A percentile compares a stretch with the other conserved stretches of the same genome.
phyloP scores from a whole-genome alignment of 1,140 invertebrate genomes.

The Pomacea maculata region DNA sequence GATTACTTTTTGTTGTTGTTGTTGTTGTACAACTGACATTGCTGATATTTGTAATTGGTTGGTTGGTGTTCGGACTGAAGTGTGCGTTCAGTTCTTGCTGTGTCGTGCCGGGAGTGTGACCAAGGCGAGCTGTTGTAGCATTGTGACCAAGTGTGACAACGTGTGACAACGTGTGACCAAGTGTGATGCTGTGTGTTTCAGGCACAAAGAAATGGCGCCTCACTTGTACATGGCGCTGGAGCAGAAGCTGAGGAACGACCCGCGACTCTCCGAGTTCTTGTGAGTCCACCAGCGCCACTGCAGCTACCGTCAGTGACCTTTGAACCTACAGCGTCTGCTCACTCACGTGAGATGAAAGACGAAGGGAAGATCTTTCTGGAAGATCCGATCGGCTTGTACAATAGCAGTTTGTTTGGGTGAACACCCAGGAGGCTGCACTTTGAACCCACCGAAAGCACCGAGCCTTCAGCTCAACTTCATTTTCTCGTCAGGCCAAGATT shows the following conservation, averaged over 20 bases:
- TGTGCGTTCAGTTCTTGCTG: no score
- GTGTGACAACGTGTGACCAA: no score
- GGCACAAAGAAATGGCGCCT: slow-evolving; percentile 66
- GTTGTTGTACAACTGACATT: no score
- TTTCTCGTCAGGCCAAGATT: no score
- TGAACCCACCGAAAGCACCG: background rate
- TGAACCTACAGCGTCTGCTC: background rate
- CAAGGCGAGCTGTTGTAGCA: no score
- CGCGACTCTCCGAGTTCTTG: slow-evolving; percentile 61
- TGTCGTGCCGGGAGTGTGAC: no score
- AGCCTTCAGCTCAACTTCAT: background rate
- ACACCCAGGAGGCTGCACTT: background rate
- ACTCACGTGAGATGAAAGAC: background rate
- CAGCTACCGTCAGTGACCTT: background rate
- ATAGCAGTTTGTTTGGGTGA: background rate
- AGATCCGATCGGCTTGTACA: background rate
- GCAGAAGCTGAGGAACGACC: slow-evolving; percentile 59
- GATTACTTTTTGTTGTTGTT: no score
- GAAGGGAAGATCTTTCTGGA: background rate
- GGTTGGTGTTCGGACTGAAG: no score
- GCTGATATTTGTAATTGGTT: no score
- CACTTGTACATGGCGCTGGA: slow-evolving; percentile 65
- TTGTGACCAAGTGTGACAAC: no score
- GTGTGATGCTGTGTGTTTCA: slow-evolving; percentile 36
- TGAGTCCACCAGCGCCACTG: slow-evolving; percentile 17